These are phyloP conservation scores for Labia minor DNA, from an alignment of 2,888 invertebrate species.

Conservation along the genomic window DNA sequence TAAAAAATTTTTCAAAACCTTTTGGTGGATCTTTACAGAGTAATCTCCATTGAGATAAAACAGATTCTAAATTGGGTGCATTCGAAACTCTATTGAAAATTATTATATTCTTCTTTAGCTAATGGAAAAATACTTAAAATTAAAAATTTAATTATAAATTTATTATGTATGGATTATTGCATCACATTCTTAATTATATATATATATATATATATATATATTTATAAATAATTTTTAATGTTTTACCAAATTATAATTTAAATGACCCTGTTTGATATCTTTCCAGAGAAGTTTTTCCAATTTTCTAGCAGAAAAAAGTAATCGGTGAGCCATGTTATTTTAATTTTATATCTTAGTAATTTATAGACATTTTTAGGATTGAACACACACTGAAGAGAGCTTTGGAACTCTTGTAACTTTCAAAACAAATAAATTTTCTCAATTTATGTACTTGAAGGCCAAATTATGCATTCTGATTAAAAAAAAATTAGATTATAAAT, in stretches of 20 bases:
- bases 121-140: too few species aligned
- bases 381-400: too few species aligned
- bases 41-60: constrained; percentile 49
- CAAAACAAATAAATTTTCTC: too few species aligned
- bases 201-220: too few species aligned
- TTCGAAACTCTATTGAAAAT: constrained; percentile 36
- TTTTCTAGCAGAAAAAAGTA: constrained; percentile 46
- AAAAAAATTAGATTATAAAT: too few species aligned
- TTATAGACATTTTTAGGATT: neutral
- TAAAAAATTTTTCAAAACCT: constrained; percentile 88
- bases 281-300: constrained; percentile 43
- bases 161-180: too few species aligned
- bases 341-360: neutral
- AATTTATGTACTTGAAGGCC: too few species aligned
- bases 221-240: constrained; percentile 21
- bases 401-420: too few species aligned
- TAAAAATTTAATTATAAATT: constrained; percentile 19
- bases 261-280: constrained; percentile 35
- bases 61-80: constrained; percentile 45
- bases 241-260: constrained; percentile 37
- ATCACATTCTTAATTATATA: constrained; percentile 26
- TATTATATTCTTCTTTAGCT: constrained; percentile 36
- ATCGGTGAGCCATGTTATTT: constrained; percentile 48
- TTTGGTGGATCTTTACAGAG: constrained; percentile 76
- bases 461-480: too few species aligned